Evolutionary conservation across 2,113 vertebrate species (phyloP), one percentile per base, ranked within the genome.

Genomic region (Columba livia): DNA sequence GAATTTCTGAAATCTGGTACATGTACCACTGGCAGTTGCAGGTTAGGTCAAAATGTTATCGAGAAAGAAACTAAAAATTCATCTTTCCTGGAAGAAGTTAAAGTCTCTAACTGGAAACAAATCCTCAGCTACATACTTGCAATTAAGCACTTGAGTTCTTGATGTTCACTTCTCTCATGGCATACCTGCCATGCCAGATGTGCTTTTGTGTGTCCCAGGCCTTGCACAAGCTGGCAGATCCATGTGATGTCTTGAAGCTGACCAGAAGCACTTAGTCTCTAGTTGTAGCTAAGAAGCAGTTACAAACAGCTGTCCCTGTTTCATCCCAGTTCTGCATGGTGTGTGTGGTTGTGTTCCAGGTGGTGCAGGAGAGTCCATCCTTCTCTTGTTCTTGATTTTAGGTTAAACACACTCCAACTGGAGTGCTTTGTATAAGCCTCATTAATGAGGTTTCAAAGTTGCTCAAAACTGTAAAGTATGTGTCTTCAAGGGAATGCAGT

Each of bases 71-170:
- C 42, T 47, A 24, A 34, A 75, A 78, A 67, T 60, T 5, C 28
- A 20, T 89, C 34, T 74, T 81, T 48, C 23, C 44, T 65, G 32
- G 34, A 48, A 65, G 32, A 75, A 42, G 7, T 42, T 11, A 26
- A 60, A 71, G 4, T 56, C 26, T 62, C 15, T 70, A 28, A 44
- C n/a, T 58, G 23, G 17, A 26, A 73, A 28, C 9, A 74, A 79
- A 42, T 60, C 24, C 28, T 62, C 3, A 11, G 6, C 47, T 56
- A 10, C 4, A 1, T 62, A 11, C 0, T 0, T n/a, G 29, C 14
- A 75, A 11, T 92, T 69, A 61, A 47, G 34, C 3, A 4, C 65
- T 28, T 53, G 38, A 88, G 34, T 24, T 61, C 14, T 64, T 51
- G 48, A 36, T 2, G 10, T 10, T 11, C 6, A 4, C 4, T 34